A percentile compares a stretch with the other conserved stretches of the same genome.
Conservation (phyloP, 1,140 invertebrate genomes). For the Notospermus geniculatus region DNA sequence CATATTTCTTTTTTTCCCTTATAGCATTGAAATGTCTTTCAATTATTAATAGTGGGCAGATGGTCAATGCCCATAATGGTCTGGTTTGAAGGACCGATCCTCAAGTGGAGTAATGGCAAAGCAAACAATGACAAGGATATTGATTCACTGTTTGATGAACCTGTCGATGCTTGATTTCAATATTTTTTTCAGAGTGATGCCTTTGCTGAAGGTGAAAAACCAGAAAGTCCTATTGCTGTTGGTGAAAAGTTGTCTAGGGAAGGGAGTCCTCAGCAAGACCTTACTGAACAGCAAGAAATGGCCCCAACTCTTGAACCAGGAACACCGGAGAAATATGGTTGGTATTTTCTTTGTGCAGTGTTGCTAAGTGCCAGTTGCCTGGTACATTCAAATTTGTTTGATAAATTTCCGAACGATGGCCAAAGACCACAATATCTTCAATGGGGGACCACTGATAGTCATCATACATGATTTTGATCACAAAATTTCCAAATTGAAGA, state of each 20-base stretch:
- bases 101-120: neutral
- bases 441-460: no score
- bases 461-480: neutral
- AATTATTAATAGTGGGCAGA: neutral
- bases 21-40: no score
- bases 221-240: slow-evolving; percentile 31
- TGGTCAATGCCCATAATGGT: neutral
- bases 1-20: neutral
- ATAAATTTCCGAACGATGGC: no score
- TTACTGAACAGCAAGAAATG: slow-evolving; percentile 17
- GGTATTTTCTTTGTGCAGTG: neutral
- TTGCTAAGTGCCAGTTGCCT: neutral
- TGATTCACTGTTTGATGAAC: no score
- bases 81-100: no score
- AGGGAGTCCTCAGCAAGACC: slow-evolving; percentile 29
- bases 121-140: neutral
- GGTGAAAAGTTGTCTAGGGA: slow-evolving; percentile 43
- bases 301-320: slow-evolving; percentile 26
- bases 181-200: slow-evolving; percentile 33
- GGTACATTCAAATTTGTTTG: no score
- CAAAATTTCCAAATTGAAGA: neutral
- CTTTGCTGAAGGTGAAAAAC: slow-evolving; percentile 40
- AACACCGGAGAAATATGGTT: slow-evolving; percentile 40
- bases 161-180: neutral
- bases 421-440: no score